These are phyloP conservation scores for Rhabditoides inermis DNA, from an alignment of 2,888 invertebrate genomes.

Conservation along the genomic window DNA sequence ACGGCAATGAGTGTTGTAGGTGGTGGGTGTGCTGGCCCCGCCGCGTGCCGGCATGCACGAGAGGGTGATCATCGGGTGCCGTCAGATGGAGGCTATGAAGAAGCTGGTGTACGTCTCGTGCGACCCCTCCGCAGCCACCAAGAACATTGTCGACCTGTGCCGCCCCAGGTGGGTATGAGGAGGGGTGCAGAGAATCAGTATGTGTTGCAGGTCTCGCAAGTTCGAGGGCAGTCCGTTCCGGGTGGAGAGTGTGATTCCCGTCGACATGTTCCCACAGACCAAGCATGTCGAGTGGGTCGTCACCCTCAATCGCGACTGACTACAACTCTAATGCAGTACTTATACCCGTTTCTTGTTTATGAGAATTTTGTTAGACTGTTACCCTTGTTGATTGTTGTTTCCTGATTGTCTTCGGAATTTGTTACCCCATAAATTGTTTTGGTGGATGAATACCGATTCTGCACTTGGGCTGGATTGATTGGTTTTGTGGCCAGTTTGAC, in stretches of 20 bases:
- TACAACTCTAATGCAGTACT: no score
- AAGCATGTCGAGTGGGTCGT: slow-evolving; percentile 81
- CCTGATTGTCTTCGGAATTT: no score
- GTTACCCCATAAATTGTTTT: no score
- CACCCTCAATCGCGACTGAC: no score
- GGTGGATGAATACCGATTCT: no score
- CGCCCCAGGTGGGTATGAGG: slow-evolving; percentile 60
- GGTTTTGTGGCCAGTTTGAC: no score
- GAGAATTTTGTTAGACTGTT: no score
- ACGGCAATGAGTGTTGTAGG: slow-evolving; percentile 32
- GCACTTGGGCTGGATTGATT: no score
- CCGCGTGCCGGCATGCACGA: slow-evolving; percentile 77
- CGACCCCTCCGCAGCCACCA: slow-evolving; percentile 66
- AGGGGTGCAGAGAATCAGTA: neutral
- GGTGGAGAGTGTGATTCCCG: slow-evolving; percentile 67
- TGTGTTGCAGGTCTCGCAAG: slow-evolving; percentile 64
- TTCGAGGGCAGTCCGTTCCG: slow-evolving; percentile 75
- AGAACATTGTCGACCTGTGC: slow-evolving; percentile 76
- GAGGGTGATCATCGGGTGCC: slow-evolving; percentile 64
- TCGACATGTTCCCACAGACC: slow-evolving; percentile 95
- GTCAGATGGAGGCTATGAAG: slow-evolving; percentile 65
- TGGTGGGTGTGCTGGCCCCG: slow-evolving; percentile 86
- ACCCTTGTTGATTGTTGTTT: no score
- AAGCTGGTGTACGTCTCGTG: slow-evolving; percentile 85
- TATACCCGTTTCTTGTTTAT: no score